Base-by-base conservation (phyloP, 2,797 vertebrate genomes). In the Amphiprion clarkii region DNA sequence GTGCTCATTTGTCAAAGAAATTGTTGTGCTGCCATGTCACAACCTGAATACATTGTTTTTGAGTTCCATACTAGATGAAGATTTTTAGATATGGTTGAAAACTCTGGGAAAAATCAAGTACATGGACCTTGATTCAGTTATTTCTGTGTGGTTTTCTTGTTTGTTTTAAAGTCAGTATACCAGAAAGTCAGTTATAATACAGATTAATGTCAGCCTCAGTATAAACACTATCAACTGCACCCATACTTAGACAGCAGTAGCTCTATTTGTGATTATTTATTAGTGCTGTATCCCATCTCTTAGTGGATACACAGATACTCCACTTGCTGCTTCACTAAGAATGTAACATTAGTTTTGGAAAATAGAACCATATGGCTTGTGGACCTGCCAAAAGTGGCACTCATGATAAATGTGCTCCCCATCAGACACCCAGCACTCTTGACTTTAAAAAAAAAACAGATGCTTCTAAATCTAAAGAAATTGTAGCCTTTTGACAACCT, bases 391-490 rank as follows among this genome's bases (percentile, higher is more conserved):
- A 36, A 87, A 78, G 79, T 82, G 78, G 61, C 79, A 66, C 79
- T 74, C 17, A 0, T 83, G 82, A 89, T 86, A 67, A 87, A 88
- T 87, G 77, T 83, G 72, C 79, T 81, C 72, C 62, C 33, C 31
- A 67, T 72, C 70, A 75, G 61, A 70, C 61, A 49, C 64, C 57
- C 60, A 61, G 42, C 21, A 3, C 31, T 52, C 54, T 49, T 3
- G 17, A 44, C 51, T 72, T 54, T 75, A n/a, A 62, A 74, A 76
- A 17, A 76, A 17, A 31, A 63, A 42, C 81, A 81, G 76, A 76
- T 60, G 74, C 65, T 82, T 65, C 66, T 71, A 84, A 83, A 87
- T 48, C 59, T 51, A 67, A 31, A 55, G 53, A 9, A 55, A 55
- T 31, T 16, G 27, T 55, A 33, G 17, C 53, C 53, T 27, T 29